Evolutionary conservation across 2,888 invertebrate species (phyloP).

Genomic region (Thereva nobilitata): DNA sequence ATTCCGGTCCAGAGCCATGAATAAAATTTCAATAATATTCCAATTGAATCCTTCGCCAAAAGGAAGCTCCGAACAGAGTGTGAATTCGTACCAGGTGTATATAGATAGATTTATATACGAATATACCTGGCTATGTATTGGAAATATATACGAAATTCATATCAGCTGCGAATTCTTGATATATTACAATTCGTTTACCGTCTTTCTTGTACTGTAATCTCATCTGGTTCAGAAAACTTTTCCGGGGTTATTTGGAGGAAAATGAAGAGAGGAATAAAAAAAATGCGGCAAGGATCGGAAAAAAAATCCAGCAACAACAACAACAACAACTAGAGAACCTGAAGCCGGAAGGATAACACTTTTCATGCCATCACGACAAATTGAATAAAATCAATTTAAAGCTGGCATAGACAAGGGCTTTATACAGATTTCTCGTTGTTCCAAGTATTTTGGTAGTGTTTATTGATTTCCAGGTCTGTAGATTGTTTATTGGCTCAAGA

Average conservation of each 20-base stretch:
- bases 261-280: slow-evolving; percentile 17
- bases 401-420: slow-evolving; percentile 6
- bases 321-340: no score
- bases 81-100: slow-evolving; percentile 28
- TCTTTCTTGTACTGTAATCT: slow-evolving; percentile 18
- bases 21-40: slow-evolving; percentile 36
- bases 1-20: slow-evolving; percentile 15
- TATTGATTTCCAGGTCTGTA: not conserved
- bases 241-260: slow-evolving; percentile 16
- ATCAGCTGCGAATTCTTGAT: slow-evolving; percentile 32
- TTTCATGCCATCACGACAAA: slow-evolving; percentile 31
- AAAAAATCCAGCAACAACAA: no score
- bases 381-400: slow-evolving; percentile 33
- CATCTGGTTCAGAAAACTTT: slow-evolving; percentile 26
- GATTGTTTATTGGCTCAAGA: no score
- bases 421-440: slow-evolving; percentile 29
- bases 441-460: slow-evolving; percentile 3
- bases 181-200: slow-evolving; percentile 20
- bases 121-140: no score
- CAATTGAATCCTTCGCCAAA: slow-evolving; percentile 19
- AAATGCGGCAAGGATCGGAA: slow-evolving; percentile 7
- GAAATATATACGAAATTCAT: slow-evolving; percentile 20
- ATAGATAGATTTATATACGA: no score
- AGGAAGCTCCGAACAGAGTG: slow-evolving; percentile 22
- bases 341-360: slow-evolving; percentile 20